phyloP scores from a whole-genome alignment of 2,113 vertebrate genomes.

The Dendrocopos noguchii region DNA sequence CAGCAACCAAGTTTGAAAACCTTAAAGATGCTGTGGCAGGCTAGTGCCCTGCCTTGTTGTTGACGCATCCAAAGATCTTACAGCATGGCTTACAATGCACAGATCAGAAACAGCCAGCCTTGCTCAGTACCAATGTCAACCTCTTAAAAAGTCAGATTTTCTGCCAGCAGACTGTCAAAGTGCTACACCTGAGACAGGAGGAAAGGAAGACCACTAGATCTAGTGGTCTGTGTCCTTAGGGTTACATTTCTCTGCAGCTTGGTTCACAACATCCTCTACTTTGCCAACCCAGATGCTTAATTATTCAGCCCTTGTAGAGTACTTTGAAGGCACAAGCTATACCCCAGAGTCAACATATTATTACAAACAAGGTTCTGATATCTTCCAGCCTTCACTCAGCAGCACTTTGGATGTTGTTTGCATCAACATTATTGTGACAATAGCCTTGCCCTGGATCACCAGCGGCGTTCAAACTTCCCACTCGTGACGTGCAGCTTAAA shows the following conservation, averaged over 20 bases:
- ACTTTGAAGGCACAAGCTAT: neutral
- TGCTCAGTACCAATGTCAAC: neutral
- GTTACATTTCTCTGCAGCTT: neutral
- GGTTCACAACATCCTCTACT: neutral
- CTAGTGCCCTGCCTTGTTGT: neutral
- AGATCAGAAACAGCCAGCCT: neutral
- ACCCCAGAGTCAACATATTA: neutral
- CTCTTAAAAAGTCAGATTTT: neutral
- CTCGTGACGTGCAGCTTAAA: neutral
- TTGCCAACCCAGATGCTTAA: neutral
- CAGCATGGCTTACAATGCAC: neutral
- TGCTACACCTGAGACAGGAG: neutral
- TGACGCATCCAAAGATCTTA: neutral
- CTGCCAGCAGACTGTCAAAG: neutral
- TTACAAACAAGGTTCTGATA: neutral
- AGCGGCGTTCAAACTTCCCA: neutral
- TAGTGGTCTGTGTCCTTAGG: neutral
- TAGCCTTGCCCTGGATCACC: neutral
- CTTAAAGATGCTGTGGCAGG: neutral
- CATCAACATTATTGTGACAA: neutral
- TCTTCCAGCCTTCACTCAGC: neutral
- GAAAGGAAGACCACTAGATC: neutral
- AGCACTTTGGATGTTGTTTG: neutral
- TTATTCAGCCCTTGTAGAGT: neutral
- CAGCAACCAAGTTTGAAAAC: neutral